Conservation (phyloP, 2,797 vertebrate genomes). For the Melanotaenia boesemani region DNA sequence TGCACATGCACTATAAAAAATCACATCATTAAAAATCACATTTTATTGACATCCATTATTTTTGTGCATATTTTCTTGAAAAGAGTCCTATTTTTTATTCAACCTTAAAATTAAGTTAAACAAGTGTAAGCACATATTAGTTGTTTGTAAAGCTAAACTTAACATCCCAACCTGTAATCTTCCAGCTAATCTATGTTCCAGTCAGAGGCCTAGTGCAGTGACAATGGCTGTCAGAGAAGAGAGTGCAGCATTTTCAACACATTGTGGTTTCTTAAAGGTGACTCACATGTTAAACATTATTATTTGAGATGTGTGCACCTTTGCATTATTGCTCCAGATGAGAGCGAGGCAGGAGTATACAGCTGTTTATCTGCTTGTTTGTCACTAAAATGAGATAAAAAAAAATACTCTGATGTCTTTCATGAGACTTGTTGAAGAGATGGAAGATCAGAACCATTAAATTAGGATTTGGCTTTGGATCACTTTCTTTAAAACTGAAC, state of each 20-base stretch:
- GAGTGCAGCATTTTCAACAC: constrained; percentile 9
- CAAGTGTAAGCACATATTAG: neutral
- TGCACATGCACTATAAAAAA: no score
- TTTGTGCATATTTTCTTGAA: no score
- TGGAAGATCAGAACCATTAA: neutral
- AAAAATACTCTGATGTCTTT: no score
- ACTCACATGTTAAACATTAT: constrained; percentile 20
- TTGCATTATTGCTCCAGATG: neutral
- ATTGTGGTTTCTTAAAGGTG: constrained; percentile 15
- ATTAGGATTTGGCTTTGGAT: neutral
- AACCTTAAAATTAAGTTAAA: no score
- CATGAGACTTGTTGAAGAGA: neutral
- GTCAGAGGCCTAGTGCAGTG: neutral
- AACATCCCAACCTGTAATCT: constrained; percentile 20
- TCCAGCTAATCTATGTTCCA: constrained; percentile 18
- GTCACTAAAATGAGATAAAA: neutral
- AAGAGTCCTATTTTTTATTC: no score
- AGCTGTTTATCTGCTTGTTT: neutral
- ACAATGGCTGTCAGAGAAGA: neutral
- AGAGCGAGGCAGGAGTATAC: neutral
- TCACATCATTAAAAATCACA: no score
- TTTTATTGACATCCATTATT: no score
- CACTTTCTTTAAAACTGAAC: neutral
- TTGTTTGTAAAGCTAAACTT: constrained; percentile 13
- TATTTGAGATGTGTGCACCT: neutral